phyloP scores from a whole-genome alignment of 1,140 invertebrate species.

The Trichogramma pretiosum region DNA sequence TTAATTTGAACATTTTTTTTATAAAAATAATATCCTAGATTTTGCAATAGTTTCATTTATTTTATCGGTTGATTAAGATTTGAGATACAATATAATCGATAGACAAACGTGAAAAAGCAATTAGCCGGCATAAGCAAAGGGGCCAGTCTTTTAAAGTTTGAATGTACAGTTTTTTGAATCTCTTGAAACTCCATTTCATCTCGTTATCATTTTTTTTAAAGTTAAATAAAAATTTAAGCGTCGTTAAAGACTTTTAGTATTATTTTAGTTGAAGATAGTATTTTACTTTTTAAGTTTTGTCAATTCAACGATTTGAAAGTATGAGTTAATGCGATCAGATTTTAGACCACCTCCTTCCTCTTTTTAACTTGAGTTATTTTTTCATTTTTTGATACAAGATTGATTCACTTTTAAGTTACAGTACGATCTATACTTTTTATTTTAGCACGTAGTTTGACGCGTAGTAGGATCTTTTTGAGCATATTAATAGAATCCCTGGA shows the following conservation, averaged over 20 bases:
- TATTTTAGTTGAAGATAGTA: slow-evolving; percentile 19
- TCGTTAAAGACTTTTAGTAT: slow-evolving; percentile 19
- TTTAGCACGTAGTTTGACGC: too few species aligned
- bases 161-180: slow-evolving; percentile 40
- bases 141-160: slow-evolving; percentile 47
- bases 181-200: too few species aligned
- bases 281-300: slow-evolving; percentile 8
- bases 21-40: too few species aligned
- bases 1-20: too few species aligned
- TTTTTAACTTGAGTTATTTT: slow-evolving; percentile 9
- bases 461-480: too few species aligned
- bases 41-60: too few species aligned
- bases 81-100: too few species aligned
- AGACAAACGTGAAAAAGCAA: slow-evolving; percentile 16
- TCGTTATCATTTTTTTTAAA: slow-evolving; percentile 6
- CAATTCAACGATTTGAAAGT: slow-evolving; percentile 3
- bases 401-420: too few species aligned
- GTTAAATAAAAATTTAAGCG: slow-evolving; percentile 4
- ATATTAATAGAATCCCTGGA: too few species aligned
- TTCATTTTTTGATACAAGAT: slow-evolving; percentile 13
- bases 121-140: slow-evolving; percentile 44
- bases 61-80: too few species aligned
- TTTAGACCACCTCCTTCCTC: slow-evolving; percentile 15
- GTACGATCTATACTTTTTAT: too few species aligned
- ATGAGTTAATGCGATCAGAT: slow-evolving; percentile 9